Evolutionary conservation across 2,113 vertebrate species (phyloP).

Genomic region (Thamnophis sirtalis): DNA sequence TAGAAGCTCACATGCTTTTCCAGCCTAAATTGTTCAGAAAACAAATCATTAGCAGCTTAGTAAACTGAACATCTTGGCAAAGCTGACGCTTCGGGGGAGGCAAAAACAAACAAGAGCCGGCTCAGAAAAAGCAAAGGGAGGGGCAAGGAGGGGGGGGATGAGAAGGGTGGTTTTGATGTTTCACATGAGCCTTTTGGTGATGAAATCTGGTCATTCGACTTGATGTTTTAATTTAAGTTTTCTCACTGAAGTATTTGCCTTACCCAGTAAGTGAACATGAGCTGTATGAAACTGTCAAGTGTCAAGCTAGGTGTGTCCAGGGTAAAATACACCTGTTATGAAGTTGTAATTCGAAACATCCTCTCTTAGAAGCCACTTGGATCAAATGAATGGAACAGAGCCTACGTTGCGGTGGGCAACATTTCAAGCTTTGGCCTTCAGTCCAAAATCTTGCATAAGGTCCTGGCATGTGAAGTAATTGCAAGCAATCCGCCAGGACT

Average conservation of each 20-base stretch:
- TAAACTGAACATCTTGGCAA: conserved; percentile 29
- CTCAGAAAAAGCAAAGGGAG: not conserved
- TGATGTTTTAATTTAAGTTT: conserved; percentile 13
- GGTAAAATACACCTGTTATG: not conserved
- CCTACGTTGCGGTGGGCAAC: not conserved
- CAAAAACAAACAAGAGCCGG: conserved; percentile 40
- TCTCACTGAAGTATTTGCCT: not conserved
- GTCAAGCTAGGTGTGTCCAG: not conserved
- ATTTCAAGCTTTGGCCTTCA: not conserved
- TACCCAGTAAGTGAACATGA: conserved; percentile 32
- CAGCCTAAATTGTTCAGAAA: conserved; percentile 13
- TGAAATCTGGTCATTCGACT: not conserved
- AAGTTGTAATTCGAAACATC: not conserved
- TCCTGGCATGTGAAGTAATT: not conserved
- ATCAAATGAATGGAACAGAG: not conserved
- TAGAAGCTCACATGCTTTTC: conserved; percentile 28
- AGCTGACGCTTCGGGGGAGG: conserved; percentile 14
- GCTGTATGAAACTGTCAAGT: conserved; percentile 8
- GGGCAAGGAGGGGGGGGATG: not conserved
- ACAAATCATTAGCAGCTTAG: conserved; percentile 28
- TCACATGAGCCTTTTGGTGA: conserved; percentile 21
- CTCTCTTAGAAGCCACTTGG: not conserved
- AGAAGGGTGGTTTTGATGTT: not conserved
- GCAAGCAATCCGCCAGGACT: not conserved
- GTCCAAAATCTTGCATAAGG: not conserved